Conservation (phyloP, 2,113 vertebrate genomes). For the Butorides virescens region DNA sequence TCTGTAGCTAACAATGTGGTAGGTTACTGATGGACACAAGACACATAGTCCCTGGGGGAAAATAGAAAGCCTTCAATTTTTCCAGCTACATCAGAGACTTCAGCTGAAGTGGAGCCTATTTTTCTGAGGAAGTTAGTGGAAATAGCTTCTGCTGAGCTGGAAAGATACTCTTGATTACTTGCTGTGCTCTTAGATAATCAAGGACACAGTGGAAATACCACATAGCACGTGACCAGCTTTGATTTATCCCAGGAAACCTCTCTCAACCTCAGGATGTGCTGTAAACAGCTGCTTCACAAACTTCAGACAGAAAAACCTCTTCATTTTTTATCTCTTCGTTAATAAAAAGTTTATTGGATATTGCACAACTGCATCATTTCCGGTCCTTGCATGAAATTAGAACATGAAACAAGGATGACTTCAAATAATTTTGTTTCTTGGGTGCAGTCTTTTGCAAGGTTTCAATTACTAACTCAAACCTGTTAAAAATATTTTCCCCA, state of each 20-base stretch:
- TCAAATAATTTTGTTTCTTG: conserved; percentile 6
- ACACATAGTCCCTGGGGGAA: not conserved
- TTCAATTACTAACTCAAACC: conserved; percentile 9
- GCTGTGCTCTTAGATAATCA: conserved; percentile 59
- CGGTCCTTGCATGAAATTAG: conserved; percentile 16
- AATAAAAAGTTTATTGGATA: not conserved
- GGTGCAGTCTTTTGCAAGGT: not conserved
- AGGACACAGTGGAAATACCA: conserved; percentile 52
- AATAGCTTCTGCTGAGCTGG: conserved; percentile 50
- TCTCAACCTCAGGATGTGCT: not conserved
- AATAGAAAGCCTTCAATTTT: conserved; percentile 38
- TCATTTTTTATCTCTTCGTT: conserved; percentile 11
- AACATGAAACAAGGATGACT: not conserved
- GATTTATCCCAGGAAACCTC: conserved; percentile 63
- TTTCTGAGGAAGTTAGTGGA: conserved; percentile 20
- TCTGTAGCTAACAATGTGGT: conserved; percentile 16
- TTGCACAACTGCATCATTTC: conserved; percentile 24
- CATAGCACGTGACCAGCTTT: conserved; percentile 28
- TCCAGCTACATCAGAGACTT: not conserved
- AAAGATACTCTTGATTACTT: conserved; percentile 58
- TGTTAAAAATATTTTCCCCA: conserved; percentile 26
- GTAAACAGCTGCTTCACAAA: conserved; percentile 58
- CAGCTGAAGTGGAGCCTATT: conserved; percentile 15
- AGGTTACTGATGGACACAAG: conserved; percentile 20
- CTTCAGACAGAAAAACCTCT: not conserved